A percentile compares a stretch with the other conserved stretches of the same genome.
phyloP scores from a whole-genome alignment of 2,797 vertebrate species.

The Buceros bicornis region DNA sequence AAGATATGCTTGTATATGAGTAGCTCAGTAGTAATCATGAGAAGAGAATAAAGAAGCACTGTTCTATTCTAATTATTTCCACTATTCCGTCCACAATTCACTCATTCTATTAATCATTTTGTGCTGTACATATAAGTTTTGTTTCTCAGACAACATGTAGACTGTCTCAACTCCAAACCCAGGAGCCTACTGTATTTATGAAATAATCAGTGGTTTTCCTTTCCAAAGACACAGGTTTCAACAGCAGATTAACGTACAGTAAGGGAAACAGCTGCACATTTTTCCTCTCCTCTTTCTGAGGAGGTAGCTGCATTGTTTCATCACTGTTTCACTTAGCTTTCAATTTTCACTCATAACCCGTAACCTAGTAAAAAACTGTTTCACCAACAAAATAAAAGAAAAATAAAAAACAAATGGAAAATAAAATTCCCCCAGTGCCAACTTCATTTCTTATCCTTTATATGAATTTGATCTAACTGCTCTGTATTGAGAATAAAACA shows the following conservation, averaged over 20 bases:
- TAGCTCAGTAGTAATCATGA: neutral
- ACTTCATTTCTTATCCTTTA: neutral
- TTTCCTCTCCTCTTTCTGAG: neutral
- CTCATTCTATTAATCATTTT: neutral
- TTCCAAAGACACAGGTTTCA: neutral
- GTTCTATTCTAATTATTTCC: neutral
- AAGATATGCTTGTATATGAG: neutral
- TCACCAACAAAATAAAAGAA: neutral
- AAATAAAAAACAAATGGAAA: neutral
- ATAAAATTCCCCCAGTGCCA: neutral
- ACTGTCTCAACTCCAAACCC: neutral
- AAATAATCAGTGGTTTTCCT: neutral
- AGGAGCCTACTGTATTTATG: neutral
- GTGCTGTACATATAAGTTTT: neutral
- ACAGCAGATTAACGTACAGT: neutral
- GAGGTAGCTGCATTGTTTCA: constrained; percentile 7
- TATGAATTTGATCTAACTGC: neutral
- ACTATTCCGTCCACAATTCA: neutral
- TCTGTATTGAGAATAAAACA: constrained; percentile 26
- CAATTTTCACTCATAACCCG: constrained; percentile 6
- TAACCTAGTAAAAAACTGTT: constrained; percentile 9
- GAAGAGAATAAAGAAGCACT: neutral
- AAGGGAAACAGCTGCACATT: neutral
- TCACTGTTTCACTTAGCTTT: neutral
- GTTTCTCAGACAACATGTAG: neutral